Base-by-base conservation (phyloP, 2,888 invertebrate genomes). In the Coenonympha glycerion region DNA sequence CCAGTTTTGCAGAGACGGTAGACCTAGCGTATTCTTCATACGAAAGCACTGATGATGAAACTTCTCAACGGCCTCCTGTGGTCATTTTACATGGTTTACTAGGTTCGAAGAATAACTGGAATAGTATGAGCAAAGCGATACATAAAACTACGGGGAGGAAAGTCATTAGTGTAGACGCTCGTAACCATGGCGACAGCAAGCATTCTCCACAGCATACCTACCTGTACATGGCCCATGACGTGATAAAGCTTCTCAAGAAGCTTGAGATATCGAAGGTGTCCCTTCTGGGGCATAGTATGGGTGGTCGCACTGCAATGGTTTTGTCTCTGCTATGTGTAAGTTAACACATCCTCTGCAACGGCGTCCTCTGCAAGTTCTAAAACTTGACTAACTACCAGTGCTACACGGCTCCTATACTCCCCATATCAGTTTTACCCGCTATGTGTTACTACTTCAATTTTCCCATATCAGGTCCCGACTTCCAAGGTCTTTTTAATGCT, bases 101-200 rank as follows among this genome's bases (percentile, higher is more conserved):
- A 65, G 98, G 98, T 1, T 95, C 95, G 0, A 97, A 96, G 77
- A 92, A 90, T 64, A 99, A 99, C 77, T 98, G 98, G 97, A 93
- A 93, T 64, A 92, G 93, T 58, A 87, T 98, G 62, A 92, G 95
- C 47, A 96, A 94, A 76, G 90, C 90, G 0, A 89, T 95, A 45
- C 90, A 92, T 63, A 88, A 90, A 58, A 89, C 88, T 47, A 92
- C 92, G 1, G 88, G 90, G 11, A 90, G 92, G 62, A 92, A 90
- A 87, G 94, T 97, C 6, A 91, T 95, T 55, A 90, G 95, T 4
- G 89, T 97, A 24, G 99, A 99, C 84, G 93, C 95, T 1, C 90
- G 98, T 65, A 98, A 99, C 82, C 99, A 99, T 80, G 99, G 99
- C 0, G 95, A 96, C 57, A 97, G 97, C 69, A 93, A 94, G 0